Evolutionary conservation across 2,888 invertebrate genomes (phyloP).

Genomic region (Zaprionus lineosus): DNA sequence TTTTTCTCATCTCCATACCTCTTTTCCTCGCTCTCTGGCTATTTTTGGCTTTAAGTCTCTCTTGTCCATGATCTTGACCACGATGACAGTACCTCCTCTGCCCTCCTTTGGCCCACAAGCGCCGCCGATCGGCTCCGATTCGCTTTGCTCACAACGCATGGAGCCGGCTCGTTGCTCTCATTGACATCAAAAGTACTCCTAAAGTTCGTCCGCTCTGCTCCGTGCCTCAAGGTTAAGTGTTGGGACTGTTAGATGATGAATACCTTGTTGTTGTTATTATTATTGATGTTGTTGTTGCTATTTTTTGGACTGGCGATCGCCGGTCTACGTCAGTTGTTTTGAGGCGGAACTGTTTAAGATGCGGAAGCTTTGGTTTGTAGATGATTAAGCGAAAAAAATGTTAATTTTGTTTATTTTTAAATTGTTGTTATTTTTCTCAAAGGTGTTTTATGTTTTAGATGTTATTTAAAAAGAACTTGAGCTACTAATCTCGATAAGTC

Average conservation of each 20-base stretch:
- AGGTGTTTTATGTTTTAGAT: conserved; percentile 15
- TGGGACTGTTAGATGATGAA: conserved; percentile 63
- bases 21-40: neutral
- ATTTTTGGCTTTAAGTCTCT: conserved; percentile 8
- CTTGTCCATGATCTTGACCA: conserved; percentile 73
- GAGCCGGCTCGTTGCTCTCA: conserved; percentile 46
- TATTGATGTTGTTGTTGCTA: neutral
- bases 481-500: conserved; percentile 63
- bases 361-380: conserved; percentile 60
- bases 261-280: conserved; percentile 10
- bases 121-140: conserved; percentile 17
- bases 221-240: conserved; percentile 70
- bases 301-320: conserved; percentile 18
- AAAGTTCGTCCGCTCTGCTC: conserved; percentile 23
- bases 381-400: conserved; percentile 44
- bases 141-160: conserved; percentile 3
- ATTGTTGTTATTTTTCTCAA: conserved; percentile 33
- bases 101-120: too few species aligned
- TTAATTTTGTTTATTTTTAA: conserved; percentile 4
- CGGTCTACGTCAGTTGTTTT: conserved; percentile 60
- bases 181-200: conserved; percentile 64
- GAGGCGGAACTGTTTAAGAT: conserved; percentile 65
- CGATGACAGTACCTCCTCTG: too few species aligned
- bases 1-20: conserved; percentile 17
- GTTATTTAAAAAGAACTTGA: conserved; percentile 53